Evolutionary conservation across 1,140 invertebrate genomes (phyloP), one percentile per base, ranked within the genome.

Genomic region (Bombyx mori): DNA sequence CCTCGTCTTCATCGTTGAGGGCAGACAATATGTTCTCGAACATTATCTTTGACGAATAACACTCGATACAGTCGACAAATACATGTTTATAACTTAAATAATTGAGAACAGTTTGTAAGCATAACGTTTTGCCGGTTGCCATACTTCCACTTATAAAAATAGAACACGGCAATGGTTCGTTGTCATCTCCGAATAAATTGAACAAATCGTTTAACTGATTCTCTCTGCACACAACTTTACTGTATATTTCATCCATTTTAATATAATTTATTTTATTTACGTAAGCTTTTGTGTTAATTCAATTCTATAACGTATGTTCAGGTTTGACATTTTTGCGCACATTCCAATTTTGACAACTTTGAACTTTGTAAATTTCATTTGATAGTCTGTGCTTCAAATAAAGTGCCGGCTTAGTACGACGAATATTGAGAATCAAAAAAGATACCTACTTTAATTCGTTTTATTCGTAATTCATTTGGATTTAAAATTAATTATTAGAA

Each of bases 41-140:
- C 47, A 97, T 84, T 54, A 95, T 91, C 83, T 92, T 93, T 2
- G 89, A 80, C n/a, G 90, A 91, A 70, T 93, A 94, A 72, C 93
- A 94, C 76, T 97, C 95, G 6, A 96, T 89, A 75, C 94, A 94
- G 79, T 96, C 95, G n/a, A 97, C 80, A 51, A 91, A 77, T 26
- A 92, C 91, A 68, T 90, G 86, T 73, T 91, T 92, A 48, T 92
- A 91, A 7, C 89, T 68, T 45, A 92, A 86, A 62, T 89, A 77
- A 18, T 89, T 68, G 1, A 96, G 71, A 9, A 94, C 73, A 12
- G 84, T 82, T 49, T 86, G 83, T 2, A 95, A 73, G 48, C 96
- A 88, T 1, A 92, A 78, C 35, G 92, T 92, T 88, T 97, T 97
- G 22, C 95, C 96, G 9, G 93, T 94, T 6, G 93, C 92, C 63